Conservation (phyloP, 2,797 vertebrate genomes). For the Carcharodon carcharias region DNA sequence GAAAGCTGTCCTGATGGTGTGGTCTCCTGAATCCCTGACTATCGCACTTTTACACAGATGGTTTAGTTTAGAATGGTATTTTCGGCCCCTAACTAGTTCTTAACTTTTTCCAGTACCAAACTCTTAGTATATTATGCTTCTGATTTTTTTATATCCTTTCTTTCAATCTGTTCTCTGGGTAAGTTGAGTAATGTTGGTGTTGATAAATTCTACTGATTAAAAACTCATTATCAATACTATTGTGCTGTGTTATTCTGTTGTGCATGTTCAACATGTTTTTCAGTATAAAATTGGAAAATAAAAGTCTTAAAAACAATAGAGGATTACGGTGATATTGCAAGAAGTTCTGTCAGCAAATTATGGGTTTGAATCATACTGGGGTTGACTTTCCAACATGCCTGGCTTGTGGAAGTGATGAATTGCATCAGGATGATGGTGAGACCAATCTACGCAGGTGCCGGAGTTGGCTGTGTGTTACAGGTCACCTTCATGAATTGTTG, state of each 20-base stretch:
- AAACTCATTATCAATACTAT: background rate
- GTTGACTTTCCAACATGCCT: background rate
- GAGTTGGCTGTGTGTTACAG: background rate
- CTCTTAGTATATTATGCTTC: background rate
- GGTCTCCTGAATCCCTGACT: background rate
- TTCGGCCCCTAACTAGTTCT: background rate
- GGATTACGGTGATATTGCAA: background rate
- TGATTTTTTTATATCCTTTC: background rate
- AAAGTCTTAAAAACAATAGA: background rate
- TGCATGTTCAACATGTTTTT: background rate
- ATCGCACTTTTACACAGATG: background rate
- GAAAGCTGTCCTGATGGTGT: background rate
- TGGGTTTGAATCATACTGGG: background rate
- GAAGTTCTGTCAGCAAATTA: conserved; percentile 9
- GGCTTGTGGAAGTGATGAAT: background rate
- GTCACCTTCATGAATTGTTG: conserved; percentile 3
- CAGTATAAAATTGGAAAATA: background rate
- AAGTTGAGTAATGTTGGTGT: background rate
- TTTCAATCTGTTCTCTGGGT: background rate
- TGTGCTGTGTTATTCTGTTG: background rate
- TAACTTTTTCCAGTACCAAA: background rate
- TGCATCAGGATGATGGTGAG: background rate
- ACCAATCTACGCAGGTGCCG: background rate
- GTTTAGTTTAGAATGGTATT: background rate
- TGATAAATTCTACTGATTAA: background rate